These are phyloP conservation scores for Cremastobaeus sp. DNA, from an alignment of 2,888 invertebrate species.

Conservation along the genomic window DNA sequence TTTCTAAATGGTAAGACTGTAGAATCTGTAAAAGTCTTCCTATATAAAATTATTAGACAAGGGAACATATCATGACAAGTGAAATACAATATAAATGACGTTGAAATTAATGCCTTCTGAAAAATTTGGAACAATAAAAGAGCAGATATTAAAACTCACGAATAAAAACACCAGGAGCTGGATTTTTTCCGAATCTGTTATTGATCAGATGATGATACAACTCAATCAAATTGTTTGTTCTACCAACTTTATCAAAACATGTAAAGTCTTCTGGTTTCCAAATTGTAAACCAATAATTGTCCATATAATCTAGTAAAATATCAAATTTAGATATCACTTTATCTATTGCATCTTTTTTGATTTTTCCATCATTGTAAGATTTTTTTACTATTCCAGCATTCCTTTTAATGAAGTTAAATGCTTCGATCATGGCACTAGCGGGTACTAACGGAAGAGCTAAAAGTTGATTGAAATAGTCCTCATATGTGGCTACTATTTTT, in stretches of 20 bases:
- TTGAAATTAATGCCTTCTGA: too few relatives aligned
- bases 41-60: too few relatives aligned
- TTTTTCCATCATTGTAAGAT: too few relatives aligned
- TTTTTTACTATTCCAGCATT: not conserved
- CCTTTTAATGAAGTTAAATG: not conserved
- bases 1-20: too few relatives aligned
- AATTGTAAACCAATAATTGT: not conserved
- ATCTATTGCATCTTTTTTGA: too few relatives aligned
- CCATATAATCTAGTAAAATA: not conserved
- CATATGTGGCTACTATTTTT: too few relatives aligned
- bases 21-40: too few relatives aligned
- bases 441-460: not conserved
- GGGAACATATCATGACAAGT: too few relatives aligned
- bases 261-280: slow-evolving; percentile 1
- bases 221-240: not conserved
- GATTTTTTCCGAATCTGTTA: not conserved
- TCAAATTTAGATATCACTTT: not conserved
- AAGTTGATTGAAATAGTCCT: too few relatives aligned
- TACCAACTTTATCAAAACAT: not conserved
- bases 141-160: too few relatives aligned
- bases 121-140: too few relatives aligned
- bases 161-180: not conserved
- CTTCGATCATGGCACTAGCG: not conserved
- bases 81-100: too few relatives aligned
- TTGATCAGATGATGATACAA: not conserved